phyloP scores from a whole-genome alignment of 2,888 invertebrate species.

The Uloborus plumipes region DNA sequence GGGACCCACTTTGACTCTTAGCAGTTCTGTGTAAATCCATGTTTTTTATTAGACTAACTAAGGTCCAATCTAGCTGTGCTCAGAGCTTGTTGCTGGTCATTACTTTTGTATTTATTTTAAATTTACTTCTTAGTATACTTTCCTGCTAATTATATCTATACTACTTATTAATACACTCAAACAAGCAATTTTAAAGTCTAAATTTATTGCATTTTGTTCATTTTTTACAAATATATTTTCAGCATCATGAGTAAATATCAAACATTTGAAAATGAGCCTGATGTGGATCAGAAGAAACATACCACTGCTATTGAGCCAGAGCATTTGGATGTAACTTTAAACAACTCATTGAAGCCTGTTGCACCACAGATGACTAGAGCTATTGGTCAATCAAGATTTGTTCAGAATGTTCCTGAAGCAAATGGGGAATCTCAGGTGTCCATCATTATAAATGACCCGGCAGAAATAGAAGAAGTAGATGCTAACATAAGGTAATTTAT shows the following conservation, averaged over 20 bases:
- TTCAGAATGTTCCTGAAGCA: constrained; percentile 28
- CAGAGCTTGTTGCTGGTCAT: no score
- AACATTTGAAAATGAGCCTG: constrained; percentile 55
- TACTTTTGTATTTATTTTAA: no score
- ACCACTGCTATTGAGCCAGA: constrained; percentile 25
- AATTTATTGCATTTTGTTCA: neutral
- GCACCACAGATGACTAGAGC: constrained; percentile 7
- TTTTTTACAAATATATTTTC: neutral
- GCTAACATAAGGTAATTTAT: constrained; percentile 43
- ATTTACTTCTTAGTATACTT: no score
- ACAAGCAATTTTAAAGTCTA: no score
- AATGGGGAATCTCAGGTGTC: constrained; percentile 25
- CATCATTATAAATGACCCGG: constrained; percentile 56
- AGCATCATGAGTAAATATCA: constrained; percentile 58
- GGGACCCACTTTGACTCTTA: no score
- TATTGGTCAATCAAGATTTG: constrained; percentile 56
- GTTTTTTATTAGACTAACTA: no score
- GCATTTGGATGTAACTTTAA: constrained; percentile 37
- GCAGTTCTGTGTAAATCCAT: no score
- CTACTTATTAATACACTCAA: no score
- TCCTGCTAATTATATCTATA: no score
- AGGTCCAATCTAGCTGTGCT: no score
- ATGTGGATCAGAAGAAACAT: constrained; percentile 2
- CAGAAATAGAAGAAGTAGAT: constrained; percentile 39
- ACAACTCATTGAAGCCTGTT: constrained; percentile 3